These are phyloP conservation scores for Bradysia coprophila DNA, from an alignment of 1,140 invertebrate species.

Conservation along the genomic window DNA sequence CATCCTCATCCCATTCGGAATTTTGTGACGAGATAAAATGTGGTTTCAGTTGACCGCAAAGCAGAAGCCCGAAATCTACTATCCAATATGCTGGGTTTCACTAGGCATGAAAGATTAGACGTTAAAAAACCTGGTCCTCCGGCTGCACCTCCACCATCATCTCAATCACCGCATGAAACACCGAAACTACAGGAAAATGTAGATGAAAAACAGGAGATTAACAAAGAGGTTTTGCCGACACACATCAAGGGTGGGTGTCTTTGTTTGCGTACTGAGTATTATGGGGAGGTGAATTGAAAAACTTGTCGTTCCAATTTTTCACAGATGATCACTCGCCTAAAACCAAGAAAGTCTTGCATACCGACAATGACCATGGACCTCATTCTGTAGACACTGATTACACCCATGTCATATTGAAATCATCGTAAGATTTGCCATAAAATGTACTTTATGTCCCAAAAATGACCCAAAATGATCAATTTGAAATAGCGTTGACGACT, in stretches of 20 bases:
- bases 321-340: not conserved
- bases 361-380: conserved; percentile 19
- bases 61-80: conserved; percentile 9
- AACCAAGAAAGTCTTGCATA: not conserved
- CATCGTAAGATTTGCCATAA: conserved; percentile 13
- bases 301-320: too few relatives aligned
- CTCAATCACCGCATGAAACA: conserved; percentile 11
- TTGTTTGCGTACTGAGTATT: too few relatives aligned
- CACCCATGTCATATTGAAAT: conserved; percentile 23
- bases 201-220: not conserved
- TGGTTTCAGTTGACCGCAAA: conserved; percentile 27
- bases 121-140: conserved; percentile 87
- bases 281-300: too few relatives aligned
- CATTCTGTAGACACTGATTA: conserved; percentile 24
- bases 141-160: conserved; percentile 37
- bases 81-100: conserved; percentile 43
- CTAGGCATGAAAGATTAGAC: conserved; percentile 68
- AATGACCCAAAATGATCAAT: too few relatives aligned
- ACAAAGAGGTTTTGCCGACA: conserved; percentile 17
- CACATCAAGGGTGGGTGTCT: conserved; percentile 14
- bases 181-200: conserved; percentile 5
- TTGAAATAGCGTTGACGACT: too few relatives aligned
- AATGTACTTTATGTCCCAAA: not conserved
- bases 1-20: conserved; percentile 2
- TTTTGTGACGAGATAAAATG: too few relatives aligned